A percentile compares a stretch with the other conserved stretches of the same genome.
Conservation (phyloP, 2,888 invertebrate species). For the Cancer borealis region DNA sequence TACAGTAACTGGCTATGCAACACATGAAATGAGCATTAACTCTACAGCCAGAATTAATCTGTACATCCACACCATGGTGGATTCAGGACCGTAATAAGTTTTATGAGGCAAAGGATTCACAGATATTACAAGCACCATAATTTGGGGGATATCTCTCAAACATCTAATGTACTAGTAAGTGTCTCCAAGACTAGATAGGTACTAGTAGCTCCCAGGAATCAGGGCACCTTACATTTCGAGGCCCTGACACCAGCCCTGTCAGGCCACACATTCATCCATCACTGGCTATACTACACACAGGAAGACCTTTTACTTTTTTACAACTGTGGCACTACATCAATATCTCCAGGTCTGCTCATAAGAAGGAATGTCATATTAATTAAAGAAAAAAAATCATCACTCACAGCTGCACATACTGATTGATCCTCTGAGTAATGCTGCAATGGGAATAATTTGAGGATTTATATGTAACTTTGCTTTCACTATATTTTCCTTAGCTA, state of each 20-base stretch:
- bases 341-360: not conserved
- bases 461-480: not conserved
- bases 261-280: not conserved
- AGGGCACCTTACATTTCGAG: not conserved
- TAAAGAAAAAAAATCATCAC: slow-evolving; percentile 3
- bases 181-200: not conserved
- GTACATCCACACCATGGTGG: too few relatives aligned
- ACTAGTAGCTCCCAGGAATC: not conserved
- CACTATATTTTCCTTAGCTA: not conserved
- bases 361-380: not conserved
- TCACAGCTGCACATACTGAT: slow-evolving; percentile 73
- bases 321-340: not conserved
- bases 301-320: not conserved
- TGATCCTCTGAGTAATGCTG: slow-evolving; percentile 66
- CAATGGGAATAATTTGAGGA: not conserved
- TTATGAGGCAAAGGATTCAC: too few relatives aligned
- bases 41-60: not conserved
- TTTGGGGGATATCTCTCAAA: too few relatives aligned
- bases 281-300: not conserved
- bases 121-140: too few relatives aligned
- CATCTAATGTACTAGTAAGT: not conserved
- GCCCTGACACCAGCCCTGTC: not conserved
- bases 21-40: not conserved
- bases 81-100: too few relatives aligned
- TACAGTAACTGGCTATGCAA: not conserved